phyloP scores from a whole-genome alignment of 2,888 invertebrate species.

The Drosophila tripunctata region DNA sequence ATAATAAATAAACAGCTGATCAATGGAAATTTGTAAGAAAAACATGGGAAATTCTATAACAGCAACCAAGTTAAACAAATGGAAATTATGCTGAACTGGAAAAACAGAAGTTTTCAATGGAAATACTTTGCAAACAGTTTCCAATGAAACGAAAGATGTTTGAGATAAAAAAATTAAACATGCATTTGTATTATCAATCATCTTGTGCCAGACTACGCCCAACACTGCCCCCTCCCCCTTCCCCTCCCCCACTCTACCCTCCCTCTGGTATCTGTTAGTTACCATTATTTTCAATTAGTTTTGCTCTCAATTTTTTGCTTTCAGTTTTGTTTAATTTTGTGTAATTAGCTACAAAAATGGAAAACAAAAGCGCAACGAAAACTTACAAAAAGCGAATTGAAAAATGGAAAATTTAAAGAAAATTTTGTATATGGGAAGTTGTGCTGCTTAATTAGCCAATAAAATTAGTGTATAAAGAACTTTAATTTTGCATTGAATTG shows the following conservation, averaged over 20 bases:
- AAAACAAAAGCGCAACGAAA: conserved; percentile 60
- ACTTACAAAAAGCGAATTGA: conserved; percentile 8
- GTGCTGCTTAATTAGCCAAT: conserved; percentile 57
- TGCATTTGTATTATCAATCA: neutral
- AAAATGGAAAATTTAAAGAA: conserved; percentile 65
- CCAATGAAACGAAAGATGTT: neutral
- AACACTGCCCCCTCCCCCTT: conserved; percentile 1
- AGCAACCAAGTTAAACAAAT: neutral
- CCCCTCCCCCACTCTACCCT: neutral
- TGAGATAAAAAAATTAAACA: neutral
- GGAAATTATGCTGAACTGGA: conserved; percentile 1
- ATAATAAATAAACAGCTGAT: conserved; percentile 40
- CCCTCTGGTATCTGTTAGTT: conserved; percentile 20
- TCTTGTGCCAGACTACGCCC: neutral
- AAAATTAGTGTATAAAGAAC: conserved; percentile 9
- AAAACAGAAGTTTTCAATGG: neutral
- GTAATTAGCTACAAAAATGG: conserved; percentile 58
- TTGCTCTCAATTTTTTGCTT: conserved; percentile 71
- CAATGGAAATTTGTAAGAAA: neutral
- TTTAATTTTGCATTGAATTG: conserved; percentile 31
- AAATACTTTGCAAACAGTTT: neutral
- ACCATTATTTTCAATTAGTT: conserved; percentile 71
- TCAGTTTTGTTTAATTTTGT: conserved; percentile 46
- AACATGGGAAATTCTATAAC: conserved; percentile 16
- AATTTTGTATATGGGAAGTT: too few species aligned